A percentile compares a stretch with the other conserved stretches of the same genome.
phyloP scores from a whole-genome alignment of 2,888 invertebrate species.

The Stramonita haemastoma region DNA sequence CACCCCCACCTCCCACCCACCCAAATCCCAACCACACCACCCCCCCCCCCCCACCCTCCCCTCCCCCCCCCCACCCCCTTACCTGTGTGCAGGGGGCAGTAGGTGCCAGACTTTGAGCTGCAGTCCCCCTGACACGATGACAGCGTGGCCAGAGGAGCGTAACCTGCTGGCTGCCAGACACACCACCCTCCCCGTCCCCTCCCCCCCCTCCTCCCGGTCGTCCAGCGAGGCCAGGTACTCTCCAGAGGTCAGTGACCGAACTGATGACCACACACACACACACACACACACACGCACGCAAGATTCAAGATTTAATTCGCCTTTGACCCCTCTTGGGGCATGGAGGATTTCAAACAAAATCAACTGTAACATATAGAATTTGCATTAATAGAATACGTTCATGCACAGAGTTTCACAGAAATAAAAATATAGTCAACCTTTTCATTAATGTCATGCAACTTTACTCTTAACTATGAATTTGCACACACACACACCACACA shows the following conservation, averaged over 20 bases:
- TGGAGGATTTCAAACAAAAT: no score
- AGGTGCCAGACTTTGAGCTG: conserved; percentile 67
- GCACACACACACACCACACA: background rate
- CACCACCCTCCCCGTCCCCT: conserved; percentile 66
- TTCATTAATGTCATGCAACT: background rate
- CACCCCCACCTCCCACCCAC: no score
- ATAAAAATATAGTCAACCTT: background rate
- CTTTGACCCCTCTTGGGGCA: no score
- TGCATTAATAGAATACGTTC: no score
- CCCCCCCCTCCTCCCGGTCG: conserved; percentile 57
- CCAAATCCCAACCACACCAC: no score
- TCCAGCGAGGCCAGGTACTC: conserved; percentile 63
- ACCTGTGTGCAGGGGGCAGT: conserved; percentile 27
- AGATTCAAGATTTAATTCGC: no score
- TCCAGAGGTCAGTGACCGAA: conserved; percentile 50
- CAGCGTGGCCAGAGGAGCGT: conserved; percentile 45
- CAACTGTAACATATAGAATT: no score
- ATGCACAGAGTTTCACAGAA: background rate
- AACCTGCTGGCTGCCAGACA: conserved; percentile 57
- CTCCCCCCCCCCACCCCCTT: background rate
- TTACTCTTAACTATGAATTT: no score
- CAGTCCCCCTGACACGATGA: conserved; percentile 65
- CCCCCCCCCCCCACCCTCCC: background rate
- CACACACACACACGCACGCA: background rate
- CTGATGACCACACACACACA: conserved; percentile 41